Evolutionary conservation across 1,140 invertebrate genomes (phyloP), one percentile per base, ranked within the genome.

Genomic region (Dreissena rostriformis): DNA sequence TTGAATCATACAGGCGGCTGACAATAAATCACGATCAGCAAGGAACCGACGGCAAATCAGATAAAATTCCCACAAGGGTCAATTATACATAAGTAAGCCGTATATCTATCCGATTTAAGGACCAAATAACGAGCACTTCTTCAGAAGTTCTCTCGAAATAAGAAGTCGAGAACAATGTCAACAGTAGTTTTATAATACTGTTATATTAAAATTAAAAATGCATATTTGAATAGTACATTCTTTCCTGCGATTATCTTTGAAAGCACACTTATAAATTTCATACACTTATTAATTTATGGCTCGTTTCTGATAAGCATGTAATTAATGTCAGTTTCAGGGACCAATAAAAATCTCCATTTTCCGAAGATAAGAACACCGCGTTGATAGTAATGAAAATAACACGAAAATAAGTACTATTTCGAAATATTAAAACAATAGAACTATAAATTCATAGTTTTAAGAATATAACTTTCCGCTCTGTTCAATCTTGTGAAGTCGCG

Each of bases 181-280:
- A 82, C 80, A 82, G 80, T 82, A 82, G 80, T 74, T 72, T 74
- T 39, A 74, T 57, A 17, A 39, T 68, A 49, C 71, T 63, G 53
- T 75, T 82, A 68, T 82, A 75, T 82, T 82, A 67, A 82, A 82
- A 82, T 82, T 82, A 82, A 68, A 81, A 75, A 61, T 61, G 24
- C 66, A 57, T 82, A 82, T 82, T 82, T 82, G 72, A 66, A 74
- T 65, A 82, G 63, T 63, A 75, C 63, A 82, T 75, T 82, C 80
- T 82, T 66, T 8, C 28, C 28, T 57, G 65, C 29, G 72, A 82
- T 82, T 75, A 82, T 82, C 80, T 82, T 82, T 82, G 74, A 55
- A 72, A 67, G 68, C 26, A 68, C 29, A 15, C 55, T 73, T 55
- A 39, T 39, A n/a, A 81, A 24, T n/a, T 72, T 73, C 79, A 73